phyloP scores from a whole-genome alignment of 2,797 vertebrate genomes.

The Crenuchus spilurus region DNA sequence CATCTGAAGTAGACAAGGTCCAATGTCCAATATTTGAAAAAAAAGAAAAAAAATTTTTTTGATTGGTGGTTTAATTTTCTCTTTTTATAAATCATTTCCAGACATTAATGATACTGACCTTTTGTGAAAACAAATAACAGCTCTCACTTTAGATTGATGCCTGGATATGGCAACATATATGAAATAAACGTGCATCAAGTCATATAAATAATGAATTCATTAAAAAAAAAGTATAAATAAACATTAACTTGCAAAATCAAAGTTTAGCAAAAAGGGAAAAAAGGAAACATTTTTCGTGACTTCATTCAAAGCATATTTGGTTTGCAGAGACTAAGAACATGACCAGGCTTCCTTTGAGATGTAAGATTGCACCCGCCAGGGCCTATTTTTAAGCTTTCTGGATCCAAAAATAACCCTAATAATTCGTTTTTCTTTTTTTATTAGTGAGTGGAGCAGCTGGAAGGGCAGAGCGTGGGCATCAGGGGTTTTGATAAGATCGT shows the following conservation, averaged over 20 bases:
- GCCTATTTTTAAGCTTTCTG: constrained; percentile 50
- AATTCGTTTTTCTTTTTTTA: constrained; percentile 39
- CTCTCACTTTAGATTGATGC: no score
- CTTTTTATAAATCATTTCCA: no score
- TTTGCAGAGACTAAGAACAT: constrained; percentile 13
- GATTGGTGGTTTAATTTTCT: no score
- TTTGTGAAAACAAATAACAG: no score
- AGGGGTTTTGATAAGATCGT: constrained; percentile 48
- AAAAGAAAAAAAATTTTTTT: no score
- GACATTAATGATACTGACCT: no score
- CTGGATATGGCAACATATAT: no score
- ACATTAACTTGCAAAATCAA: background rate
- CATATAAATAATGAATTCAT: no score
- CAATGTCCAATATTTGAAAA: no score
- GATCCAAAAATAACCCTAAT: constrained; percentile 54
- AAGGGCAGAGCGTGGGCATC: constrained; percentile 45
- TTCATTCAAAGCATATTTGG: constrained; percentile 16
- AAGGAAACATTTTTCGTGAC: constrained; percentile 15
- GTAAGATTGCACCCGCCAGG: constrained; percentile 24
- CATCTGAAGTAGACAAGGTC: no score
- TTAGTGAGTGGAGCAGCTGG: constrained; percentile 47
- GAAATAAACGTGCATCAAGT: no score
- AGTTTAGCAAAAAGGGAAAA: constrained; percentile 1
- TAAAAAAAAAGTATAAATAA: background rate
- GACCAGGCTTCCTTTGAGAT: constrained; percentile 20